Evolutionary conservation across 2,113 vertebrate genomes (phyloP), one percentile per base, ranked within the genome.

Genomic region (Serinus canaria): DNA sequence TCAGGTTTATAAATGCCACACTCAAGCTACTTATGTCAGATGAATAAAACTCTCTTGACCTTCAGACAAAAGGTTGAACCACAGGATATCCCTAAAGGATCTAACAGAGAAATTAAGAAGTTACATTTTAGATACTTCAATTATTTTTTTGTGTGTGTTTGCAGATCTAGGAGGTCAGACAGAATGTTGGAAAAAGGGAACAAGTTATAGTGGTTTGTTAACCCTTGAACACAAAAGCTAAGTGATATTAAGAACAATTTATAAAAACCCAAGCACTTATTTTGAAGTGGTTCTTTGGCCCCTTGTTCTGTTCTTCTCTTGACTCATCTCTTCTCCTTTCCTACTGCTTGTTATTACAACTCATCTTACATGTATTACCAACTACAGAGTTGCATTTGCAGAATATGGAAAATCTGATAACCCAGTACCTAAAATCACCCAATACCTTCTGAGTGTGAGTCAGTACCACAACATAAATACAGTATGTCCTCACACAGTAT

Each of bases 1-100:
- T 95, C 53, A 94, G 87, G 92, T 92, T 92, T 94, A 92, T 88
- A 94, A 95, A 95, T 95, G 90, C 75, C 94, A 93, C 79, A 83
- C 62, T 96, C 79, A 92, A 92, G 72, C 75, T 93, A 96, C 67
- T 91, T 85, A 90, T 93, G 63, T 83, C 75, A 85, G 82, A 93
- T 30, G 63, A 93, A 85, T 91, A 94, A 94, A 95, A 91, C 62
- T 83, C 87, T 92, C 88, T 58, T 90, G 92, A 96, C 94, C 94
- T 95, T 96, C 92, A 96, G 67, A 92, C 83, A 92, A 94, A 95
- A 94, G 90, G 82, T 58, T 94, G 59, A 90, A 53, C 74, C 67
- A 93, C 37, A 62, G 59, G 72, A 70, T 62, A 92, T 4, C 43
- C 46, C 39, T 44, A n/a, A 82, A 87, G 77, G 30, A 95, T 84